These are phyloP conservation scores for Petrocephalus microphthalmus DNA, from an alignment of 2,113 vertebrate species.

Conservation along the genomic window DNA sequence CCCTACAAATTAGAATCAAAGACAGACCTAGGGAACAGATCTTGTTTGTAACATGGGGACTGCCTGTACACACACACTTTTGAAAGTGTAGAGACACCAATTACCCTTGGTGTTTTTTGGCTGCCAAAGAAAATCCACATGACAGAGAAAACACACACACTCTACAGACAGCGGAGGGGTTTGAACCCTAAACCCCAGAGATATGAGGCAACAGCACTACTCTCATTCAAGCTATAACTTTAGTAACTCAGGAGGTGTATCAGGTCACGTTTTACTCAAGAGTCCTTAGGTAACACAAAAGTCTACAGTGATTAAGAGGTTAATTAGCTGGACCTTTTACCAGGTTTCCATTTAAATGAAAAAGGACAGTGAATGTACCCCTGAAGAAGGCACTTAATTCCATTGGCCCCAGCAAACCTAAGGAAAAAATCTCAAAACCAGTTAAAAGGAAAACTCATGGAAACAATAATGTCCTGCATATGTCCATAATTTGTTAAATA, in stretches of 20 bases:
- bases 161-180: too few species aligned
- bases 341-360: background rate
- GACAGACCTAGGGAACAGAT: too few species aligned
- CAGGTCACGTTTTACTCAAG: background rate
- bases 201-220: background rate
- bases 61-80: too few species aligned
- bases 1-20: too few species aligned
- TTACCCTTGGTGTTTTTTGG: too few species aligned
- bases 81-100: too few species aligned
- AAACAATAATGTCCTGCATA: background rate
- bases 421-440: background rate
- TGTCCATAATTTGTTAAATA: background rate
- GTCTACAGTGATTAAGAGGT: background rate
- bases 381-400: background rate
- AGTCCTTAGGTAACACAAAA: background rate
- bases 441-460: background rate
- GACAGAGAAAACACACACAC: too few species aligned
- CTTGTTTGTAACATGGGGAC: too few species aligned
- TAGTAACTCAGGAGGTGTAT: background rate
- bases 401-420: background rate
- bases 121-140: too few species aligned
- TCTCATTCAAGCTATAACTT: background rate
- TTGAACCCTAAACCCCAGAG: background rate
- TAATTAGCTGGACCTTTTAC: background rate
- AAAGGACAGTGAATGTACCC: background rate